Base-by-base conservation (phyloP, 2,113 vertebrate genomes). In the Oncorhynchus kisutch region DNA sequence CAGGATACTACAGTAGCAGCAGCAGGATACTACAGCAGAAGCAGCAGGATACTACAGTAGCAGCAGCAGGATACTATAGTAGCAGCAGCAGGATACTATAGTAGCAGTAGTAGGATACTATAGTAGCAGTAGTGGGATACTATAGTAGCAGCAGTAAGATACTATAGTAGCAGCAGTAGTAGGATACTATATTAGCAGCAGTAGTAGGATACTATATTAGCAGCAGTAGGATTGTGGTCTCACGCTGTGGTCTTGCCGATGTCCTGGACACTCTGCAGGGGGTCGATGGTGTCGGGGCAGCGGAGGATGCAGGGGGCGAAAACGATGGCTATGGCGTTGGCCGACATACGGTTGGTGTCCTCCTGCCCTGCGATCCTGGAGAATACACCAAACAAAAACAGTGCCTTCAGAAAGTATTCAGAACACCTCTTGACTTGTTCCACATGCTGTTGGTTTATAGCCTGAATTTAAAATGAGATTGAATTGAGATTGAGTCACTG, bases 201-300 rank as follows among this genome's bases (percentile, higher is more conserved):
- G 16, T 0, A 39, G 27, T 57, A 20, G 25, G 24, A 24, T 65
- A 65, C 20, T 65, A 31, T 67, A 20, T 2, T 11, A 39, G 20
- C 1, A 54, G 2, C 4, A 0, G 18, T 8, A 67, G 34, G n/a
- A 45, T 13, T 20, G 1, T 11, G 5, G 2, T 71, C 95, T 94
- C 95, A 99, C 97, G 96, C 97, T 71, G 97, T 99, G 1, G 98
- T 99, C 90, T 98, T 99, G 85, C 96, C 94, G 90, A 99, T 97
- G 91, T 99, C 98, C 91, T 98, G 97, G 20, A 99, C 96, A 0
- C 98, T 99, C 87, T 96, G 96, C 24, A 99, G 93, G 0, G 97
- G 98, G 60, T 99, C 97, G 0, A 91, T 98, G 0, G 96, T 97
- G 86, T 99, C 96, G 0, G 98, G 98, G 73, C 96, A 97, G 75